Conservation (phyloP, 2,797 vertebrate genomes). For the Pangasius macronema region DNA sequence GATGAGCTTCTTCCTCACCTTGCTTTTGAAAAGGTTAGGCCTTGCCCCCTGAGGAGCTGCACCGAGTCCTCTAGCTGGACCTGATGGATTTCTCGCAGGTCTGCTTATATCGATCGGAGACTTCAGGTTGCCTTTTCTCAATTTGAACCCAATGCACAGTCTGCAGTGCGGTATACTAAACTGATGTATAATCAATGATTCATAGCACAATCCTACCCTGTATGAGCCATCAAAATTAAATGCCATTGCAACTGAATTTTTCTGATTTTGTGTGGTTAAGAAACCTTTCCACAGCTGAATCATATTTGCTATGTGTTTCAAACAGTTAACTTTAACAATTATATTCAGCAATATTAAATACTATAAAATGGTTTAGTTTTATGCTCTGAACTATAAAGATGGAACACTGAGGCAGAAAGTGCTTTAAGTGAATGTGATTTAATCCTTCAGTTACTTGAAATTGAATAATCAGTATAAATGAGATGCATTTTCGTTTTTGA, state of each 20-base stretch:
- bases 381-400: constrained; percentile 19
- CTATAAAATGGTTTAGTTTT: constrained; percentile 24
- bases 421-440: not conserved
- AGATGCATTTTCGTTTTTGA: not conserved
- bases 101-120: constrained; percentile 78
- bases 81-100: constrained; percentile 72
- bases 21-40: constrained; percentile 80
- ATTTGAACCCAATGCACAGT: constrained; percentile 71
- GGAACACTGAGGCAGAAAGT: constrained; percentile 7
- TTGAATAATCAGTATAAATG: not conserved
- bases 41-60: constrained; percentile 67
- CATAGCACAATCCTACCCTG: constrained; percentile 73
- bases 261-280: constrained; percentile 37
- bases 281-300: not conserved
- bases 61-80: constrained; percentile 71
- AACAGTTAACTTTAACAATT: constrained; percentile 34
- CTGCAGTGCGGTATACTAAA: constrained; percentile 81
- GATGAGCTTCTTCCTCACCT: constrained; percentile 82
- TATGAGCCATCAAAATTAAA: constrained; percentile 77
- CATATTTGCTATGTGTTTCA: constrained; percentile 28
- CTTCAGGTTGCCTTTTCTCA: constrained; percentile 76
- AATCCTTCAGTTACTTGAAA: constrained; percentile 8
- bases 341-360: constrained; percentile 26
- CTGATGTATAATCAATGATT: constrained; percentile 83
- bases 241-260: constrained; percentile 71